A percentile compares a stretch with the other conserved stretches of the same genome.
Conservation (phyloP, 2,888 invertebrate genomes). For the Tupiocoris notatus region DNA sequence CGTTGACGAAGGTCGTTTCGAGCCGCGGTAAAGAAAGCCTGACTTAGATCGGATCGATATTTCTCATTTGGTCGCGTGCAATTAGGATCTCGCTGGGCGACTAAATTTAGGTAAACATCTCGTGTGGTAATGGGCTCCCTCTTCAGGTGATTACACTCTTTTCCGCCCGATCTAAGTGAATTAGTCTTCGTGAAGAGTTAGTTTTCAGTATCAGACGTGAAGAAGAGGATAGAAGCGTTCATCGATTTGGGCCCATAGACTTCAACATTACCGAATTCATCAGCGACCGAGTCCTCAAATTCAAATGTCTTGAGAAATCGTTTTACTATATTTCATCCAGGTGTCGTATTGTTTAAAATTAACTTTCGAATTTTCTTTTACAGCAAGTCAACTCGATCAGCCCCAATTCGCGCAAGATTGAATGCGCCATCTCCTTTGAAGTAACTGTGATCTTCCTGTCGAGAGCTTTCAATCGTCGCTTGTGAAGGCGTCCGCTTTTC, state of each 20-base stretch:
- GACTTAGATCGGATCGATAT: constrained; percentile 21
- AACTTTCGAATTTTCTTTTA: background rate
- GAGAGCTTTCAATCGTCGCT: too few relatives aligned
- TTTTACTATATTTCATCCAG: too few relatives aligned
- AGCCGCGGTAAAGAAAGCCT: background rate
- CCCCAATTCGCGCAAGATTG: background rate
- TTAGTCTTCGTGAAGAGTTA: background rate
- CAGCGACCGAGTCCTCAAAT: too few relatives aligned
- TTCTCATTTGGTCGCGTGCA: constrained; percentile 24
- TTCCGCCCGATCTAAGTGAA: constrained; percentile 3
- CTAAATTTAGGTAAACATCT: constrained; percentile 21
- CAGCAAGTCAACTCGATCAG: constrained; percentile 8
- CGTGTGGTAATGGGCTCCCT: background rate
- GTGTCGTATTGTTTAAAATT: too few relatives aligned
- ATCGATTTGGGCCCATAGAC: too few relatives aligned
- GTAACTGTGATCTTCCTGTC: too few relatives aligned
- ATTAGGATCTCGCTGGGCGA: constrained; percentile 2
- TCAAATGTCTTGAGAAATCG: too few relatives aligned
- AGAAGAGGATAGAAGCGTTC: background rate
- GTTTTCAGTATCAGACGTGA: background rate
- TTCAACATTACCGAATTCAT: too few relatives aligned
- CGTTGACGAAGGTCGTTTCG: background rate
- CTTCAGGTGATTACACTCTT: constrained; percentile 6
- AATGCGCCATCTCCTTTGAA: too few relatives aligned
- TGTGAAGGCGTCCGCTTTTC: background rate